Conservation (phyloP, 2,797 vertebrate genomes). For the Calcarius lapponicus region DNA sequence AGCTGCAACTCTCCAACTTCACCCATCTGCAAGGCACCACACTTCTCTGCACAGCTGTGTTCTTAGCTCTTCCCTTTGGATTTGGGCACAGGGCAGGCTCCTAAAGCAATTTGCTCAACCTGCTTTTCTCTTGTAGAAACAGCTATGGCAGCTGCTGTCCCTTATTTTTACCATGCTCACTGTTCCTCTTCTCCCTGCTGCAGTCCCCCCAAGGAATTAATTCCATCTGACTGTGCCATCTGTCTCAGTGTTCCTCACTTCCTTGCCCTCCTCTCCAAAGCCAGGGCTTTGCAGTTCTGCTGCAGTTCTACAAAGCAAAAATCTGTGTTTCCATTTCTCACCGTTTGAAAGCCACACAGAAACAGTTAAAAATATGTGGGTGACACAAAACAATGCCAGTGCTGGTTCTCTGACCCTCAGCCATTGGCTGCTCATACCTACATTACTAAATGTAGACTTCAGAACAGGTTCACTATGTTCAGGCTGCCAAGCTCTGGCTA, state of each 20-base stretch:
- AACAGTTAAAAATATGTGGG: not conserved
- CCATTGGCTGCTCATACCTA: not conserved
- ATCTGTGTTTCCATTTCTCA: not conserved
- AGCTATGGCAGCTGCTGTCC: not conserved
- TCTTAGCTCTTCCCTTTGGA: not conserved
- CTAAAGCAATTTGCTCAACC: not conserved
- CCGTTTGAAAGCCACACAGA: not conserved
- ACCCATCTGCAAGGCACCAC: not conserved
- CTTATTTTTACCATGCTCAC: not conserved
- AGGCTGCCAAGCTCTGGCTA: not conserved
- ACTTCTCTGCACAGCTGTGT: not conserved
- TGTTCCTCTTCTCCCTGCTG: not conserved
- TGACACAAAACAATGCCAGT: not conserved
- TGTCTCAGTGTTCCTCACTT: not conserved
- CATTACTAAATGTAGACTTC: not conserved
- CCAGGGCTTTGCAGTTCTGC: not conserved
- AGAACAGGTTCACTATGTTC: not conserved
- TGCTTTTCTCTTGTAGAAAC: not conserved
- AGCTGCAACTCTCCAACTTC: not conserved
- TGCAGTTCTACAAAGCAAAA: not conserved
- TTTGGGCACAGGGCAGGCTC: not conserved
- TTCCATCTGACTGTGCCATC: conserved; percentile 13
- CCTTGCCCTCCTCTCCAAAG: not conserved
- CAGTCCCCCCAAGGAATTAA: not conserved
- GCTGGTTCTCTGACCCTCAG: not conserved